phyloP scores from a whole-genome alignment of 1,140 invertebrate species.

The Tyrophagus putrescentiae region DNA sequence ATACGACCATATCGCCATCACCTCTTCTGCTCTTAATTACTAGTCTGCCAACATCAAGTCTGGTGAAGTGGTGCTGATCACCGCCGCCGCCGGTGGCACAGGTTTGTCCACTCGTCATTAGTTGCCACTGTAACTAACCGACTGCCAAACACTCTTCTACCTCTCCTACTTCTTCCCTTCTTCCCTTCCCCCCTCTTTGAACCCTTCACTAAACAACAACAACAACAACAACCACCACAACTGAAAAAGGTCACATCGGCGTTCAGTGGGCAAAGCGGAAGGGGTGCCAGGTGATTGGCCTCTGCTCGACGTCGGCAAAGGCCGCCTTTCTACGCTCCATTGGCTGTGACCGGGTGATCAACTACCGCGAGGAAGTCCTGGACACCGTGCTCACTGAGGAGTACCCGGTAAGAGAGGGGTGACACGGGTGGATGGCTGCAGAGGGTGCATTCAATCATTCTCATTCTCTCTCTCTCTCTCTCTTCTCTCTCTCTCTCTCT shows the following conservation, averaged over 20 bases:
- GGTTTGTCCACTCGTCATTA: too few species aligned
- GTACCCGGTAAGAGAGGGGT: conserved; percentile 32
- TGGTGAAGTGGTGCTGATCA: conserved; percentile 31
- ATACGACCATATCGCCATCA: background rate
- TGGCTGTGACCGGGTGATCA: conserved; percentile 33
- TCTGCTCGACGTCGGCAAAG: conserved; percentile 35
- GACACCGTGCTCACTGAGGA: conserved; percentile 32
- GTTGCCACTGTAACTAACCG: too few species aligned
- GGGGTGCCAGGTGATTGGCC: conserved; percentile 37
- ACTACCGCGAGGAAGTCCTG: conserved; percentile 34
- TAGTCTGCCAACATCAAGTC: conserved; percentile 20
- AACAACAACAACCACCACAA: too few species aligned
- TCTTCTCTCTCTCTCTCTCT: background rate
- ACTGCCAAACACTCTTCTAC: too few species aligned
- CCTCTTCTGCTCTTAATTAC: background rate
- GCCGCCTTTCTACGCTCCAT: conserved; percentile 33
- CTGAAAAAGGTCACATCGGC: conserved; percentile 33
- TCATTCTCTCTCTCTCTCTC: conserved; percentile 12
- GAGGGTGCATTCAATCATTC: background rate
- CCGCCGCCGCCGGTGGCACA: conserved; percentile 35
- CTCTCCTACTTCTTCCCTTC: background rate
- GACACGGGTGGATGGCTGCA: background rate
- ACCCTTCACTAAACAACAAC: too few species aligned
- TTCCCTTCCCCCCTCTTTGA: too few species aligned
- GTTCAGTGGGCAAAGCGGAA: conserved; percentile 34